Conservation (phyloP, 2,113 vertebrate species). For the Mirounga angustirostris region DNA sequence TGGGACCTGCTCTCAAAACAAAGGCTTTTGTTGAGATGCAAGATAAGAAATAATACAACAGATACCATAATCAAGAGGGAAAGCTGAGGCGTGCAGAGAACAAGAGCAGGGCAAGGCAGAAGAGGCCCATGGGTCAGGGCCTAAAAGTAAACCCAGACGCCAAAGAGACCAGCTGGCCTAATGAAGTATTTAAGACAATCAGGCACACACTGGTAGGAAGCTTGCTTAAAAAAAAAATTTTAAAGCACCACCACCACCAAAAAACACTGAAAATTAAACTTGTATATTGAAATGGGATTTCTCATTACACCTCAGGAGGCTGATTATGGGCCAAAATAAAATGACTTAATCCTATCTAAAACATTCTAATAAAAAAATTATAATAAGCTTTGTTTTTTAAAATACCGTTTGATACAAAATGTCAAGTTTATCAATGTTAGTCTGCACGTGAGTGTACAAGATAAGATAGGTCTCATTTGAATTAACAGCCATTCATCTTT, state of each 20-base stretch:
- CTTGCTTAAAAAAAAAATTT: background rate
- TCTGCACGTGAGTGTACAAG: background rate
- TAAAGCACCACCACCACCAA: background rate
- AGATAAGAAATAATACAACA: background rate
- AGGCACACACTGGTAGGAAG: background rate
- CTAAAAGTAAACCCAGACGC: background rate
- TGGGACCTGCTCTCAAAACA: background rate
- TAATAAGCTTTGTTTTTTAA: constrained; percentile 29
- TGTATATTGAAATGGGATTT: constrained; percentile 38
- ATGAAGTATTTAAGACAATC: constrained; percentile 1
- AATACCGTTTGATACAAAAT: background rate
- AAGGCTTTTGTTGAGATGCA: background rate
- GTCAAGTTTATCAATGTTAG: background rate
- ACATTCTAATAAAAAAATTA: background rate
- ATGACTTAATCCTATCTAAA: constrained; percentile 35
- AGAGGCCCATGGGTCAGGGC: background rate
- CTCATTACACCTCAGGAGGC: constrained; percentile 28
- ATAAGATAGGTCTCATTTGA: background rate
- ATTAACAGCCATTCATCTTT: constrained; percentile 21
- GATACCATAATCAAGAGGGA: background rate
- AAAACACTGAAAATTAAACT: background rate
- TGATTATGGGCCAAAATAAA: constrained; percentile 65
- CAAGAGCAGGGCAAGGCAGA: background rate
- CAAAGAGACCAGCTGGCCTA: background rate
- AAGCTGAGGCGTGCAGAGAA: background rate